These are phyloP conservation scores for Hydractinia echinata DNA, from an alignment of 30 jellyfish, hydroid and myxozoan species.

Conservation along the genomic window DNA sequence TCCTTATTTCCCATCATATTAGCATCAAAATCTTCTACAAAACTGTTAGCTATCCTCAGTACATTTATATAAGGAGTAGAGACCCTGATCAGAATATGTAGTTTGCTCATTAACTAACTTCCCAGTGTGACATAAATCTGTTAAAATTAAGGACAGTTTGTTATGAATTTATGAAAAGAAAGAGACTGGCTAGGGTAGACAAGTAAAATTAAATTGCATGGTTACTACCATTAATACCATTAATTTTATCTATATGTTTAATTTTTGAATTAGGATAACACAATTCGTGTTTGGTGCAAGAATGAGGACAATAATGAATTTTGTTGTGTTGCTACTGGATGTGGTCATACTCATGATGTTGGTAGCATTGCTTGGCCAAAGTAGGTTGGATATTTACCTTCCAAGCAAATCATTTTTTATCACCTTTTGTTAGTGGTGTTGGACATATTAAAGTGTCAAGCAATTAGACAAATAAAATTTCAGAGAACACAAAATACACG, in stretches of 20 bases:
- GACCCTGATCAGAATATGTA: too few relatives aligned
- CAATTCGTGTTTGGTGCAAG: constrained; percentile 53
- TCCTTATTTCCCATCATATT: too few relatives aligned
- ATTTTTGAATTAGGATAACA: constrained; percentile 46
- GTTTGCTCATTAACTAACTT: too few relatives aligned
- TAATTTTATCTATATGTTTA: not conserved
- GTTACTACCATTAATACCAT: not conserved
- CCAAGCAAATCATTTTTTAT: not conserved
- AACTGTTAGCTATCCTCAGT: too few relatives aligned
- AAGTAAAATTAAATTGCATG: not conserved
- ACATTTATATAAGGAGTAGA: too few relatives aligned
- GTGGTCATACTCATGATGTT: constrained; percentile 74
- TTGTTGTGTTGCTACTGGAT: constrained; percentile 64
- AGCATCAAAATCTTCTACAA: too few relatives aligned
- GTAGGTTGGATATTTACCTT: constrained; percentile 17
- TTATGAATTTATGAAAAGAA: not conserved
- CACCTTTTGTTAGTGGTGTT: not conserved
- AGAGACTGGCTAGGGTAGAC: too few relatives aligned
- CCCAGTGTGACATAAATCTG: too few relatives aligned
- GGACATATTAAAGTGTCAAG: not conserved
- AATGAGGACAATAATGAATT: constrained; percentile 37
- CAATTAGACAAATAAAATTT: too few relatives aligned
- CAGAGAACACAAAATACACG: too few relatives aligned
- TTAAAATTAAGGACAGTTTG: too few relatives aligned
- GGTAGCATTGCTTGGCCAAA: constrained; percentile 63